These are phyloP conservation scores for Scyliorhinus canicula DNA, from an alignment of 2,797 vertebrate species.

Conservation along the genomic window DNA sequence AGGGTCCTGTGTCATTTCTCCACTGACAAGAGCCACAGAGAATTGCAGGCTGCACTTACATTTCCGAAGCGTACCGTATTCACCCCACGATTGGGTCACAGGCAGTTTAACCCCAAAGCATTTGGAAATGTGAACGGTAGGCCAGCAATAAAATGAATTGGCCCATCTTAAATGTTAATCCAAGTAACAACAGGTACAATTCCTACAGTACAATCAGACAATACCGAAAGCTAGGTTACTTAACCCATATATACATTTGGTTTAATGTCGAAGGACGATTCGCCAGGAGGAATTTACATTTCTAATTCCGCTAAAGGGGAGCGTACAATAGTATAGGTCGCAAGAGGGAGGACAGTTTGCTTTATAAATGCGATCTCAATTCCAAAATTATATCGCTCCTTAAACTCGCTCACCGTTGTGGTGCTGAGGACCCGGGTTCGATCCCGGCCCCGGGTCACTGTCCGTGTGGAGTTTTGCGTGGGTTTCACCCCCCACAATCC, in stretches of 20 bases:
- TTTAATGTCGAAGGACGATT: neutral
- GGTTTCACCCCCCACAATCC: too few relatives aligned
- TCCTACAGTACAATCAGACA: neutral
- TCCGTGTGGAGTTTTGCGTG: too few relatives aligned
- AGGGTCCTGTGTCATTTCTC: slow-evolving; percentile 39
- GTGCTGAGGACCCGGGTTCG: too few relatives aligned
- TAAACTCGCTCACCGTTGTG: too few relatives aligned
- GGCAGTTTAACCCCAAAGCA: neutral
- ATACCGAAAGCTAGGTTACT: neutral
- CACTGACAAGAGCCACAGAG: neutral
- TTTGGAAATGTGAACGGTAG: neutral
- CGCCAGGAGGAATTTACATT: neutral
- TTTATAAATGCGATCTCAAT: neutral
- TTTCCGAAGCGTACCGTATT: neutral
- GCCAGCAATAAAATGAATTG: neutral
- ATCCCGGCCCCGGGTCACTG: too few relatives aligned
- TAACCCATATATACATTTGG: neutral
- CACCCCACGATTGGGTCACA: neutral
- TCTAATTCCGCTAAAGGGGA: neutral
- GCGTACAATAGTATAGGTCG: neutral
- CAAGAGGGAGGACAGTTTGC: neutral
- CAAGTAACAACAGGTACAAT: neutral
- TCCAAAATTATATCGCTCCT: neutral
- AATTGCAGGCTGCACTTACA: neutral
- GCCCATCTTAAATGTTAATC: neutral